A percentile compares a stretch with the other conserved stretches of the same genome.
These are phyloP conservation scores for Colletes collaris DNA, from an alignment of 2,888 invertebrate species.

Conservation along the genomic window DNA sequence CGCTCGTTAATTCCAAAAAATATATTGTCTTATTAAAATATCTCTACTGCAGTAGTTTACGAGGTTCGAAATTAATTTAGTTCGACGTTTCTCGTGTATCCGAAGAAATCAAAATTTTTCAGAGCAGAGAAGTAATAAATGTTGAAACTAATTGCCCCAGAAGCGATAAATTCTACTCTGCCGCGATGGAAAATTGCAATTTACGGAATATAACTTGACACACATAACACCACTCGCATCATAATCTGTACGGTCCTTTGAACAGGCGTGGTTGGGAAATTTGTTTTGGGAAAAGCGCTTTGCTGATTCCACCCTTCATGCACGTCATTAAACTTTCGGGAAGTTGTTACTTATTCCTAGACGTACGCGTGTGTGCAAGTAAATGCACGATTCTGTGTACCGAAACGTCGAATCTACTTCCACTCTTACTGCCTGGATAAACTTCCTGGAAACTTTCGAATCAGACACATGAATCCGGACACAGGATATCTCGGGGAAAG, in stretches of 20 bases:
- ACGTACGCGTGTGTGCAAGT: neutral
- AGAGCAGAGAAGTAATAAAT: too few species aligned
- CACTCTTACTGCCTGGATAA: constrained; percentile 44
- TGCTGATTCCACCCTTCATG: constrained; percentile 46
- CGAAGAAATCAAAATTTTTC: too few species aligned
- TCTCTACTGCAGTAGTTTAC: too few species aligned
- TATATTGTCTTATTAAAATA: too few species aligned
- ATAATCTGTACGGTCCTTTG: constrained; percentile 18
- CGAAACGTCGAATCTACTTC: constrained; percentile 40
- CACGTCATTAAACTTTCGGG: constrained; percentile 59
- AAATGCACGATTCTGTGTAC: constrained; percentile 25
- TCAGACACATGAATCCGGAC: constrained; percentile 44
- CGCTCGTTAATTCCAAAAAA: too few species aligned
- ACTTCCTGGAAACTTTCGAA: constrained; percentile 62
- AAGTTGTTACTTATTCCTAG: constrained; percentile 44
- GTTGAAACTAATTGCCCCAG: too few species aligned
- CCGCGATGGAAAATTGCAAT: neutral
- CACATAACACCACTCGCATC: neutral
- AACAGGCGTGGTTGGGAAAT: constrained; percentile 21
- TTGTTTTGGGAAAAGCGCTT: constrained; percentile 28
- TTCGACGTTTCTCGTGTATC: neutral
- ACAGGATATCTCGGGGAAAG: constrained; percentile 34
- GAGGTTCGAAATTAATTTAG: neutral
- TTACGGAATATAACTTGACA: neutral
- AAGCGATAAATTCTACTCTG: neutral